These are phyloP conservation scores for Corvus moneduloides DNA, from an alignment of 2,113 vertebrate species.

Conservation along the genomic window DNA sequence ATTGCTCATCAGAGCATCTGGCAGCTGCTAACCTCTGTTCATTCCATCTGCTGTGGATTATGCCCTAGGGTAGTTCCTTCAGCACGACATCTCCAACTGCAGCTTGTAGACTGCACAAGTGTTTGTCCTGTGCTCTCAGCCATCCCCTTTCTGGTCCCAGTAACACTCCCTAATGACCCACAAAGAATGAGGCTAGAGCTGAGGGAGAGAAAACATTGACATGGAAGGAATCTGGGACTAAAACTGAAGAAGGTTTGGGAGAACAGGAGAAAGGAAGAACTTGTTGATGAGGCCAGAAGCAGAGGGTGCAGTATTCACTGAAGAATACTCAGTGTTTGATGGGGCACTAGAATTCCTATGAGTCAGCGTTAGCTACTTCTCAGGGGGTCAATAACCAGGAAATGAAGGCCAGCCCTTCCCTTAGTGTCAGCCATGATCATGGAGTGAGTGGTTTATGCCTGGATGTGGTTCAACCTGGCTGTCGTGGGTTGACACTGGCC, in stretches of 20 bases:
- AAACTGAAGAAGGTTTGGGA: background rate
- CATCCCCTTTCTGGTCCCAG: background rate
- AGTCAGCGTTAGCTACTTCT: background rate
- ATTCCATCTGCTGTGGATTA: background rate
- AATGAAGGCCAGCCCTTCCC: background rate
- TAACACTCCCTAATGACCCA: background rate
- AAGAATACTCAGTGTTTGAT: background rate
- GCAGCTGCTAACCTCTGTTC: background rate
- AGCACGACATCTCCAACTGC: background rate
- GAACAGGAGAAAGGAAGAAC: background rate
- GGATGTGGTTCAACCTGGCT: background rate
- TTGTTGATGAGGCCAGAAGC: background rate
- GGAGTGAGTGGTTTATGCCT: background rate
- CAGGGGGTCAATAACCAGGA: background rate
- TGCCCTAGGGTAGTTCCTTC: background rate
- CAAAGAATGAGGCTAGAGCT: background rate
- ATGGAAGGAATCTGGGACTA: background rate
- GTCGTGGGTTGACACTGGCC: background rate
- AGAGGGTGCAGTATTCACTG: background rate
- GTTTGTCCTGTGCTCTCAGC: background rate
- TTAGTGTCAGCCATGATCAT: background rate
- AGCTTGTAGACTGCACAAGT: background rate
- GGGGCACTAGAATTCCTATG: background rate
- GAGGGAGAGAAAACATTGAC: background rate
- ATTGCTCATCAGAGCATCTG: background rate